Conservation (phyloP, 2,797 vertebrate genomes). For the Enteromius treurensis region DNA sequence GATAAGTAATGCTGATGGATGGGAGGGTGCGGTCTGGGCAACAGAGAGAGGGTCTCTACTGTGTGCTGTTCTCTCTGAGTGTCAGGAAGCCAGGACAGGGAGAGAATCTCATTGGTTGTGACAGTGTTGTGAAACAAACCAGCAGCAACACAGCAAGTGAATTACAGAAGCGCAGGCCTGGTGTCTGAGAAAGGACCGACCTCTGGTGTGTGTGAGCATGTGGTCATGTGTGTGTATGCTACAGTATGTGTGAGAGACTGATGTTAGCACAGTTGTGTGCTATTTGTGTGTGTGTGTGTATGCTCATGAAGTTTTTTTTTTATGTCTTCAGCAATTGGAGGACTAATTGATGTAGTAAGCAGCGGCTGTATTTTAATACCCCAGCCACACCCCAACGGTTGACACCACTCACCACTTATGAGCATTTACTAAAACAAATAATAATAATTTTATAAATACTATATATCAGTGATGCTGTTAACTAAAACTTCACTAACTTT, state of each 20-base stretch:
- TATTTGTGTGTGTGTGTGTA: neutral
- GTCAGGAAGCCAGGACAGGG: constrained; percentile 10
- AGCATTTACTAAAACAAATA: neutral
- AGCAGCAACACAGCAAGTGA: constrained; percentile 28
- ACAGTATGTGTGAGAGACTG: neutral
- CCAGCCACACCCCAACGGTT: neutral
- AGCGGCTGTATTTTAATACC: neutral
- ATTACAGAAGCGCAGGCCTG: constrained; percentile 26
- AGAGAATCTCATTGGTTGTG: constrained; percentile 52
- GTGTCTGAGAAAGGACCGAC: constrained; percentile 4
- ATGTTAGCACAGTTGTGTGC: neutral
- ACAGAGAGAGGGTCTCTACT: constrained; percentile 17
- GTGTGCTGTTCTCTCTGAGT: constrained; percentile 18
- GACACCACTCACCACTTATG: neutral
- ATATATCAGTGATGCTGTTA: neutral
- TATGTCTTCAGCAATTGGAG: neutral
- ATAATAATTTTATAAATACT: neutral
- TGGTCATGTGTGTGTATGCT: neutral
- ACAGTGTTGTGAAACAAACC: constrained; percentile 49
- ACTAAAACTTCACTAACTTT: neutral
- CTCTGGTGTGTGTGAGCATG: constrained; percentile 23
- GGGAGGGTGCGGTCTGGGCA: constrained; percentile 21
- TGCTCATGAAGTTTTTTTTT: neutral
- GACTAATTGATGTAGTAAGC: neutral
- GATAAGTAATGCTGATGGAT: constrained; percentile 37